Conservation (phyloP, 2,888 invertebrate genomes). For the Empis livida region DNA sequence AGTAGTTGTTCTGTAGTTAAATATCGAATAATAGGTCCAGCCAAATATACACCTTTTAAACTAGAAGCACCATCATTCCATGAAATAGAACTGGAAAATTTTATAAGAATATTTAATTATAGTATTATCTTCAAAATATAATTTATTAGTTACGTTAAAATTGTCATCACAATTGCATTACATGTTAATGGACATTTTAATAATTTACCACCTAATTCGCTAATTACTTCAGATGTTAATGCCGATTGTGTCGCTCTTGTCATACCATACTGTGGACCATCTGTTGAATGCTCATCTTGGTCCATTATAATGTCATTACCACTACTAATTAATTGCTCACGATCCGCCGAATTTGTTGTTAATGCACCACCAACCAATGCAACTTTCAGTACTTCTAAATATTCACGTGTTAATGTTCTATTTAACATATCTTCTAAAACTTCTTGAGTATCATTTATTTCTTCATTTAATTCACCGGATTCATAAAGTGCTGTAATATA, state of each 20-base stretch:
- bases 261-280: constrained; percentile 44
- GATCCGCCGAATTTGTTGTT: constrained; percentile 20
- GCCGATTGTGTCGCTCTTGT: constrained; percentile 36
- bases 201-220: constrained; percentile 66
- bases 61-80: constrained; percentile 82
- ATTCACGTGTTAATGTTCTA: constrained; percentile 73
- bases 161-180: constrained; percentile 49
- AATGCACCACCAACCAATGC: constrained; percentile 59
- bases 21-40: constrained; percentile 56
- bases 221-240: constrained; percentile 57
- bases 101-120: not conserved
- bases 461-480: constrained; percentile 62
- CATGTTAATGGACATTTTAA: constrained; percentile 52
- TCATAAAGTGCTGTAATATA: constrained; percentile 64
- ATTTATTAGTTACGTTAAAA: constrained; percentile 37
- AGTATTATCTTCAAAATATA: not conserved
- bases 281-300: constrained; percentile 55
- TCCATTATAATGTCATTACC: constrained; percentile 41
- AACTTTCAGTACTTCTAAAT: constrained; percentile 67
- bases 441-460: constrained; percentile 66
- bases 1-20: constrained; percentile 50
- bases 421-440: constrained; percentile 77
- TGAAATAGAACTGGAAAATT: constrained; percentile 46
- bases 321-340: constrained; percentile 10
- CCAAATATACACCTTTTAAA: constrained; percentile 62